These are phyloP conservation scores for Redunca redunca DNA, from an alignment of 2,113 vertebrate genomes.

Conservation along the genomic window DNA sequence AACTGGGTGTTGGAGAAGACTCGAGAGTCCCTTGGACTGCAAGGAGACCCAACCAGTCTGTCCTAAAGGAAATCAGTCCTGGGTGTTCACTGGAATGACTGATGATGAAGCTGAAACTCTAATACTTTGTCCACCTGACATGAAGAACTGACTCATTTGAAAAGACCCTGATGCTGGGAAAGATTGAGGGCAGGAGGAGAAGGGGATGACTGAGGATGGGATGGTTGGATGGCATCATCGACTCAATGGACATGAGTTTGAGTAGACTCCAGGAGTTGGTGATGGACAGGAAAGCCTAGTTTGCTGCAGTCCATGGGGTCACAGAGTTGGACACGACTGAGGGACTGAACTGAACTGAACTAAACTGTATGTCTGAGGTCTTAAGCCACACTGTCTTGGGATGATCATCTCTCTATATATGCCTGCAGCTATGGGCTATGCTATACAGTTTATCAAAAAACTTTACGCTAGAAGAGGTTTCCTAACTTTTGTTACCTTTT, in stretches of 20 bases:
- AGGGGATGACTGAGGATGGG: neutral
- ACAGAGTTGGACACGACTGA: accelerated
- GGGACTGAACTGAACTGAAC: neutral
- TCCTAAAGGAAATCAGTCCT: neutral
- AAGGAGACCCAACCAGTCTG: neutral
- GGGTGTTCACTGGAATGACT: neutral
- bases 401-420: neutral
- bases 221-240: neutral
- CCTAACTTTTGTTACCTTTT: neutral
- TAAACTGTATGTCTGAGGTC: neutral
- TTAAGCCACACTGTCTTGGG: neutral
- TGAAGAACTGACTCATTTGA: neutral
- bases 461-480: neutral
- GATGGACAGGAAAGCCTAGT: neutral
- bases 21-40: neutral
- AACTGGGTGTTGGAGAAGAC: neutral
- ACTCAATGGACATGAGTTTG: neutral
- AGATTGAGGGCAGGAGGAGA: neutral
- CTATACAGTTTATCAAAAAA: neutral
- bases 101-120: neutral
- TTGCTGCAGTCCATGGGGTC: neutral
- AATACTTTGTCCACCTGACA: neutral
- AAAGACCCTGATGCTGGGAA: neutral
- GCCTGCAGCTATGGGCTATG: neutral
- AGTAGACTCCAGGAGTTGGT: neutral